Conservation (phyloP, 2,113 vertebrate genomes). For the Pygoscelis adeliae region DNA sequence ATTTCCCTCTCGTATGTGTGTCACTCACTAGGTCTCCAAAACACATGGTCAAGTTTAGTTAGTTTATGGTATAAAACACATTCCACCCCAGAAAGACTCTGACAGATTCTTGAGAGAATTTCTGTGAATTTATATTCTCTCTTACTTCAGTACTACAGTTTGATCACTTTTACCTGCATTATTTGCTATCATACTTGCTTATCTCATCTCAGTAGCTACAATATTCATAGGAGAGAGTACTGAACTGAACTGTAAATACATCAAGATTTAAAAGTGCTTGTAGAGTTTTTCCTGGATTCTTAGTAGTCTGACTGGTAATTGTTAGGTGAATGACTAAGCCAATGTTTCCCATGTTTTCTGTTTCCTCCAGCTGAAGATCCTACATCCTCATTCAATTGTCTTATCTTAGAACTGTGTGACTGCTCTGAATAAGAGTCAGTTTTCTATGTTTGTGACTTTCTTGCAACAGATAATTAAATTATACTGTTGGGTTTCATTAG, state of each 20-base stretch:
- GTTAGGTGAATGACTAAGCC: background rate
- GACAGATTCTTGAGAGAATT: background rate
- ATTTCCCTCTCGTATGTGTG: background rate
- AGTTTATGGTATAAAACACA: background rate
- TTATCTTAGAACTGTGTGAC: background rate
- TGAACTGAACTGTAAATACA: background rate
- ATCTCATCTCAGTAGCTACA: background rate
- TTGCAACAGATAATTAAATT: background rate
- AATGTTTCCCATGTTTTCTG: background rate
- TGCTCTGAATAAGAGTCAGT: background rate
- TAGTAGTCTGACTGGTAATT: background rate
- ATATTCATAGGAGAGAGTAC: background rate
- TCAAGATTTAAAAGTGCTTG: background rate
- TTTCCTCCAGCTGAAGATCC: background rate
- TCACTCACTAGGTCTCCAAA: background rate
- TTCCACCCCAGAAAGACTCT: background rate
- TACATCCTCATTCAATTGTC: background rate
- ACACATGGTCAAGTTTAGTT: background rate
- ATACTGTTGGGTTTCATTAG: background rate
- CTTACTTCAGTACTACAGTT: background rate
- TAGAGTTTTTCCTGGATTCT: background rate
- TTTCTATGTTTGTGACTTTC: background rate
- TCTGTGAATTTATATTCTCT: background rate
- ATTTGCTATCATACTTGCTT: background rate
- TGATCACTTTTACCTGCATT: background rate